These are phyloP conservation scores for Eremobia ochroleuca DNA, from an alignment of 2,888 invertebrate species.

Conservation along the genomic window DNA sequence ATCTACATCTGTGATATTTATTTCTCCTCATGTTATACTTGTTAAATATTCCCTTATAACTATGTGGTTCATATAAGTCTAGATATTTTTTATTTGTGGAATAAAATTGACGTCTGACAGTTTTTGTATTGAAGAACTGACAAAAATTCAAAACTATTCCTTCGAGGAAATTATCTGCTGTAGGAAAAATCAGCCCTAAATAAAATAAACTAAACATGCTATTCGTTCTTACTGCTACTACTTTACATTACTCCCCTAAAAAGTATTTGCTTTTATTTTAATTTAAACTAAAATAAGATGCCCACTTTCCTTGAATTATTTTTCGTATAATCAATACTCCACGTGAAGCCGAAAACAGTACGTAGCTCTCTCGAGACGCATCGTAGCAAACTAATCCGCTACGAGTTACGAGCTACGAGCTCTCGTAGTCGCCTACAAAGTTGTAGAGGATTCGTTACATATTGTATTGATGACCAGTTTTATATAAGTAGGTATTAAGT, in stretches of 20 bases:
- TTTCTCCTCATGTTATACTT: too few relatives aligned
- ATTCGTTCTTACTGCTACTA: neutral
- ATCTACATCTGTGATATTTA: neutral
- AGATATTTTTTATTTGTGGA: too few relatives aligned
- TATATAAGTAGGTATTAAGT: neutral
- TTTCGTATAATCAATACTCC: neutral
- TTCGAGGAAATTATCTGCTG: too few relatives aligned
- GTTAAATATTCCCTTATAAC: neutral
- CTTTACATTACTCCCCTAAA: neutral
- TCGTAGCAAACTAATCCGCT: slow-evolving; percentile 59
- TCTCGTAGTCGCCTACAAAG: slow-evolving; percentile 31
- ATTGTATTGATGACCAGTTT: neutral
- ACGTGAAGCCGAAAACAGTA: slow-evolving; percentile 31
- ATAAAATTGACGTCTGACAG: too few relatives aligned
- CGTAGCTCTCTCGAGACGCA: slow-evolving; percentile 42
- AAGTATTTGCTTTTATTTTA: neutral
- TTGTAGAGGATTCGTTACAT: neutral
- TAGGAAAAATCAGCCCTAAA: too few relatives aligned
- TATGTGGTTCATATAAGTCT: neutral
- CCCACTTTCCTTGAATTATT: neutral
- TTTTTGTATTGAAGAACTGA: too few relatives aligned
- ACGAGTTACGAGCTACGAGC: slow-evolving; percentile 59
- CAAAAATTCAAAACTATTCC: too few relatives aligned
- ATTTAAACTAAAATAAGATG: neutral
- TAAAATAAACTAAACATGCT: neutral